phyloP scores from a whole-genome alignment of 1,140 invertebrate species.

The Atta cephalotes region DNA sequence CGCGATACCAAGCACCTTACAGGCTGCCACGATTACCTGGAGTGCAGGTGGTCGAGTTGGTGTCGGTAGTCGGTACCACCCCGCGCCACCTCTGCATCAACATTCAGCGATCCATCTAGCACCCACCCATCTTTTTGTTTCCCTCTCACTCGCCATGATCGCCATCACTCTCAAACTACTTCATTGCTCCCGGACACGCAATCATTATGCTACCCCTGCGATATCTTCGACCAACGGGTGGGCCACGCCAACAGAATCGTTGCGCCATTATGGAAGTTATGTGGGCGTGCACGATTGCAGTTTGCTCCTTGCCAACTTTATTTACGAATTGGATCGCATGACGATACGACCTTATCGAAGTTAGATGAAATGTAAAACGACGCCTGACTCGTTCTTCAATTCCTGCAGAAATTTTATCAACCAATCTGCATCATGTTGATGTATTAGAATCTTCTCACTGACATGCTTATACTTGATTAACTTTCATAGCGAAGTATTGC shows the following conservation, averaged over 20 bases:
- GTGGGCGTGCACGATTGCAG: conserved; percentile 85
- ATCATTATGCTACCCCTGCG: conserved; percentile 81
- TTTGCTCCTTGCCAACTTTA: conserved; percentile 85
- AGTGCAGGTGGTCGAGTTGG: conserved; percentile 60
- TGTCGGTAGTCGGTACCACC: conserved; percentile 76
- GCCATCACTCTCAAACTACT: conserved; percentile 74
- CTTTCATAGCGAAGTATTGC: neutral
- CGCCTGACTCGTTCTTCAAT: conserved; percentile 37
- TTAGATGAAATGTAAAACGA: conserved; percentile 54
- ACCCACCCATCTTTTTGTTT: conserved; percentile 35
- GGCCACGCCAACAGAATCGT: conserved; percentile 80
- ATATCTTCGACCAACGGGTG: conserved; percentile 72
- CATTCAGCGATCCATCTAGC: conserved; percentile 63
- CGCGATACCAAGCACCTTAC: conserved; percentile 46
- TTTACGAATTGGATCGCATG: conserved; percentile 83
- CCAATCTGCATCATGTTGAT: conserved; percentile 21
- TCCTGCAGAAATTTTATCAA: conserved; percentile 42
- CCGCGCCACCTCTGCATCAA: conserved; percentile 75
- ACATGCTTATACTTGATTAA: conserved; percentile 25
- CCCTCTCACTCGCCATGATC: conserved; percentile 34
- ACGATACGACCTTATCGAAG: conserved; percentile 56
- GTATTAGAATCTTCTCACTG: neutral
- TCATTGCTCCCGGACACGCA: conserved; percentile 84
- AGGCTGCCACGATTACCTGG: conserved; percentile 53
- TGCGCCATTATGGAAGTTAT: conserved; percentile 85